phyloP scores from a whole-genome alignment of 2,113 vertebrate species.

The Plecturocebus donacophilus region DNA sequence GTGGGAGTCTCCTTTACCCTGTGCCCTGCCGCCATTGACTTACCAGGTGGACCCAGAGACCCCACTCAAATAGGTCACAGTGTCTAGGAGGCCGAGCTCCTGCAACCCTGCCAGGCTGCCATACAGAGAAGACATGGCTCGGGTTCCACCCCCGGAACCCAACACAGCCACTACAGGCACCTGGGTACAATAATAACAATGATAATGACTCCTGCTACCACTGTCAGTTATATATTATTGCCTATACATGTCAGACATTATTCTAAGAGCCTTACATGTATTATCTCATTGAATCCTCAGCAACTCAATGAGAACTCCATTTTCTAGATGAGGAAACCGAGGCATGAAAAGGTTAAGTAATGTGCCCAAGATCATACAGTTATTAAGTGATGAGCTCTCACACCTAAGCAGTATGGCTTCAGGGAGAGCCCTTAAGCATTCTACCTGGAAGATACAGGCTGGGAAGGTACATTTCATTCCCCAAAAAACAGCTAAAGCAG shows the following conservation, averaged over 20 bases:
- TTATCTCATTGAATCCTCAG: not conserved
- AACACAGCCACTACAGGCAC: constrained; percentile 89
- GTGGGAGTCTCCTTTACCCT: not conserved
- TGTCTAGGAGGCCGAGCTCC: constrained; percentile 88
- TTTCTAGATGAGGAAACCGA: not conserved
- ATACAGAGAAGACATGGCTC: constrained; percentile 89
- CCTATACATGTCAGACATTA: not conserved
- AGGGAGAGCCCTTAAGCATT: not conserved
- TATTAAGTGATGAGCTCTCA: not conserved
- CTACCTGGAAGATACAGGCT: not conserved
- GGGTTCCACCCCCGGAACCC: constrained; percentile 90
- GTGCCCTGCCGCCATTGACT: constrained; percentile 16
- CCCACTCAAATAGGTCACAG: constrained; percentile 86
- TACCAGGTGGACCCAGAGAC: constrained; percentile 95
- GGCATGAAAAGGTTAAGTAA: not conserved
- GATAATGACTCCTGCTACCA: not conserved
- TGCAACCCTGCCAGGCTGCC: constrained; percentile 90
- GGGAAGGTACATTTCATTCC: not conserved
- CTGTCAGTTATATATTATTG: too few species aligned
- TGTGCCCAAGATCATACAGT: not conserved
- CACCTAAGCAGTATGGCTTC: not conserved
- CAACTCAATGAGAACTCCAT: not conserved
- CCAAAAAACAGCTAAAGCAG: not conserved
- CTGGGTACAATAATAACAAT: constrained; percentile 72
- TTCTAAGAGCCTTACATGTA: too few species aligned